Conservation (phyloP, 2,888 invertebrate genomes). For the Diploptera punctata region DNA sequence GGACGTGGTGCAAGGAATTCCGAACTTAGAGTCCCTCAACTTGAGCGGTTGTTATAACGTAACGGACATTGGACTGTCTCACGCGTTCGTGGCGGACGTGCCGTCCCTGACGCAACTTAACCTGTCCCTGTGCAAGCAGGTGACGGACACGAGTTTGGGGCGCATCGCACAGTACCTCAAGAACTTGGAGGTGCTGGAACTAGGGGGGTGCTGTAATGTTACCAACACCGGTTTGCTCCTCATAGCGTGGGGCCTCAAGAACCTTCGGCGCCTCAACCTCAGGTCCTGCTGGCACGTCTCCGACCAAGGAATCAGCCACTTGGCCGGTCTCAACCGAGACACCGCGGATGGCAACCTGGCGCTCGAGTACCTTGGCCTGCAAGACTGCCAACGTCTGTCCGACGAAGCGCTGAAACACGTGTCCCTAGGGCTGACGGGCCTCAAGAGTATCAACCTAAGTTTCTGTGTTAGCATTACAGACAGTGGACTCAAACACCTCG, state of each 20-base stretch:
- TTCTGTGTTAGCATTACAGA: constrained; percentile 97
- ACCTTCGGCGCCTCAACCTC: constrained; percentile 82
- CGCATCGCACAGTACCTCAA: constrained; percentile 84
- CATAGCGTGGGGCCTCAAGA: constrained; percentile 87
- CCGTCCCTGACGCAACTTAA: constrained; percentile 82
- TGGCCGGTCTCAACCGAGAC: constrained; percentile 75
- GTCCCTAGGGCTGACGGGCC: constrained; percentile 77
- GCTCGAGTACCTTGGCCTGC: constrained; percentile 85
- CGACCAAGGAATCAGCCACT: constrained; percentile 87
- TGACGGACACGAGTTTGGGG: constrained; percentile 88
- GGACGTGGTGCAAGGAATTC: constrained; percentile 85
- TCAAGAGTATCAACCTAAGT: constrained; percentile 89
- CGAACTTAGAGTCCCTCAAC: constrained; percentile 86
- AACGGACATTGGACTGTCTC: constrained; percentile 82
- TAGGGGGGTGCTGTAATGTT: constrained; percentile 92
- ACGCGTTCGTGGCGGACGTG: constrained; percentile 79
- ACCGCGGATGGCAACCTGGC: constrained; percentile 72
- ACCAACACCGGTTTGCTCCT: constrained; percentile 87
- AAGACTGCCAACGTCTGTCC: constrained; percentile 93
- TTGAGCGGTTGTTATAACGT: constrained; percentile 94
- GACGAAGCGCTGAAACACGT: constrained; percentile 90
- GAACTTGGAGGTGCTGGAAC: constrained; percentile 85
- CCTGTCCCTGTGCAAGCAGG: constrained; percentile 92
- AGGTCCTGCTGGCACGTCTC: constrained; percentile 93
- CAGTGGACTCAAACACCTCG: constrained; percentile 85